A percentile compares a stretch with the other conserved stretches of the same genome.
phyloP scores from a whole-genome alignment of 2,888 invertebrate species.

The Pristionchus exspectatus region DNA sequence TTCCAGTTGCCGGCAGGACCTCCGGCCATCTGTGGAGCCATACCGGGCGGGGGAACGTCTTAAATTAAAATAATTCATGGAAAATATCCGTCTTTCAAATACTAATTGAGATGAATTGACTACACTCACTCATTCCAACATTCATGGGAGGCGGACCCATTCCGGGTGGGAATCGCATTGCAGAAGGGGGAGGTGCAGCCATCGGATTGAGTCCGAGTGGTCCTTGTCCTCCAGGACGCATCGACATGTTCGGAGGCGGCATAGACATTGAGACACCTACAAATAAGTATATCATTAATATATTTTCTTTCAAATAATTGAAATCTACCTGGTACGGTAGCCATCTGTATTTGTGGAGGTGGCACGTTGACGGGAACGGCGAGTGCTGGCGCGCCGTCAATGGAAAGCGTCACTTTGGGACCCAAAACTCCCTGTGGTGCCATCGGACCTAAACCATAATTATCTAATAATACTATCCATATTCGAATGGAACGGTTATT shows the following conservation, averaged over 20 bases:
- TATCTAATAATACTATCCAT: not conserved
- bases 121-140: constrained; percentile 38
- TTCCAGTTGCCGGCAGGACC: constrained; percentile 44
- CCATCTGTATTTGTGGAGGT: constrained; percentile 34
- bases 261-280: constrained; percentile 4
- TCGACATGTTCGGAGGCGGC: constrained; percentile 13
- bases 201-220: not conserved
- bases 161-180: constrained; percentile 55
- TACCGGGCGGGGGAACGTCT: constrained; percentile 37
- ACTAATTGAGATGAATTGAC: not conserved
- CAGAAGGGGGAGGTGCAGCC: constrained; percentile 27
- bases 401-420: constrained; percentile 51
- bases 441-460: not conserved
- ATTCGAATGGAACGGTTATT: not conserved
- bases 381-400: constrained; percentile 36
- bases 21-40: not conserved
- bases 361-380: constrained; percentile 1
- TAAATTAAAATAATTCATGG: not conserved
- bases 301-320: not conserved
- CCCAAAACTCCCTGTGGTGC: not conserved
- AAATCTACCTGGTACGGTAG: not conserved
- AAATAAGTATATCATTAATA: not conserved
- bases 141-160: constrained; percentile 51
- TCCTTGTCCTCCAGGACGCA: not conserved
- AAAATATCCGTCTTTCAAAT: not conserved